These are phyloP conservation scores for Pogonocichla stellata DNA, from an alignment of 2,113 vertebrate species.

Conservation along the genomic window DNA sequence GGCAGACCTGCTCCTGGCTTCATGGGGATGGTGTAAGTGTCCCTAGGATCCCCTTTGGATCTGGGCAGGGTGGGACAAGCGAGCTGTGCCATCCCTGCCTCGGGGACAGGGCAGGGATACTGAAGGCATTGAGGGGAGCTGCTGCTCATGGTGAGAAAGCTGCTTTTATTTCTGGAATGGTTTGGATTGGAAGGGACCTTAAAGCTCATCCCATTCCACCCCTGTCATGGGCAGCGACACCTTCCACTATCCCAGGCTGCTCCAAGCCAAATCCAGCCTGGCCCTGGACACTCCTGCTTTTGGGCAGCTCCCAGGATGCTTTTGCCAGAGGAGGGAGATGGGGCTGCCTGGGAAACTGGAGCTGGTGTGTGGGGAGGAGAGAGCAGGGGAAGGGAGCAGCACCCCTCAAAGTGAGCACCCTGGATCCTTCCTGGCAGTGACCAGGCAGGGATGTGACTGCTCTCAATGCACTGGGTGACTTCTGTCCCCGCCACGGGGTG, in stretches of 20 bases:
- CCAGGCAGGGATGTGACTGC: accelerated
- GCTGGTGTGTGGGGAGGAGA: background rate
- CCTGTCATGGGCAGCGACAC: background rate
- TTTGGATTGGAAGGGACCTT: background rate
- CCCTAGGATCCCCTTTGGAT: background rate
- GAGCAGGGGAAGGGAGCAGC: accelerated
- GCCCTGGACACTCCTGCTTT: background rate
- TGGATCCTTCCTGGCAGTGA: accelerated
- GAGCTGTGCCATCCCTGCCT: accelerated
- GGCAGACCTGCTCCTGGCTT: background rate
- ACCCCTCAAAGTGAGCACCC: background rate
- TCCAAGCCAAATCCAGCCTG: accelerated
- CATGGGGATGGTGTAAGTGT: accelerated
- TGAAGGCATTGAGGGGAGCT: background rate
- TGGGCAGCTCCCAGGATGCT: background rate
- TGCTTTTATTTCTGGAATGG: background rate
- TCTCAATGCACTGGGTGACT: accelerated
- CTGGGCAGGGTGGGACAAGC: accelerated
- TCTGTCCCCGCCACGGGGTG: accelerated
- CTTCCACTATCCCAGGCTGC: background rate
- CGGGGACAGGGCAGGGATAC: background rate
- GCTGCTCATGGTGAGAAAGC: background rate
- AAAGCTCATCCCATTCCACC: background rate
- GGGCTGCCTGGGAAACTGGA: accelerated
- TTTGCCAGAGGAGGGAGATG: background rate